Percentiles rank a stretch among this genome's conserved stretches.
Evolutionary conservation across 2,797 vertebrate species (phyloP).

Genomic region (Myiotriccus ornatus): DNA sequence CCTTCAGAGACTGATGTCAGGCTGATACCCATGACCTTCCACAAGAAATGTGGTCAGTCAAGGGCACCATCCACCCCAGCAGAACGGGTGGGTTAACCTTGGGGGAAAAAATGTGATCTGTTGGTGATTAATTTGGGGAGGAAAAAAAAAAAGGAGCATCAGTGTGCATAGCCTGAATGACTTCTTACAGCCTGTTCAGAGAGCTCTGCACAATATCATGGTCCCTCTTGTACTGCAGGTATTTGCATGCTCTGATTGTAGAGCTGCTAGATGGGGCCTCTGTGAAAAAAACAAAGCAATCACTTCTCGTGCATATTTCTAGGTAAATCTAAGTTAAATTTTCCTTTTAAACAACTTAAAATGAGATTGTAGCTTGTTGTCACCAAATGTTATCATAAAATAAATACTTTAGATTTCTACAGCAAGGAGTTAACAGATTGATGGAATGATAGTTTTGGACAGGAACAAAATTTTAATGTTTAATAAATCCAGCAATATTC

Average conservation of each 20-base stretch:
- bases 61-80: neutral
- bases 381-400: slow-evolving; percentile 17
- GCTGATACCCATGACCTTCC: neutral
- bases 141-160: neutral
- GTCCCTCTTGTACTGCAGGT: neutral
- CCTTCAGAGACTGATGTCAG: neutral
- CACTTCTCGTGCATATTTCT: neutral
- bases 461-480: neutral
- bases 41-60: neutral
- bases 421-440: neutral
- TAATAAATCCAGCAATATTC: neutral
- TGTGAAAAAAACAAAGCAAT: neutral
- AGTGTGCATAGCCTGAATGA: neutral
- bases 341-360: neutral
- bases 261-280: neutral
- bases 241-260: neutral
- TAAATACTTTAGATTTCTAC: neutral
- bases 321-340: slow-evolving; percentile 28
- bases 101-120: neutral
- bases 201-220: neutral
- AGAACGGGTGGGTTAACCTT: neutral
- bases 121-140: neutral
- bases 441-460: neutral
- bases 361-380: neutral
- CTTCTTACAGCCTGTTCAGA: neutral